These are phyloP conservation scores for Mormyrus hasselquistii DNA, from an alignment of 2,797 vertebrate species.

Conservation along the genomic window DNA sequence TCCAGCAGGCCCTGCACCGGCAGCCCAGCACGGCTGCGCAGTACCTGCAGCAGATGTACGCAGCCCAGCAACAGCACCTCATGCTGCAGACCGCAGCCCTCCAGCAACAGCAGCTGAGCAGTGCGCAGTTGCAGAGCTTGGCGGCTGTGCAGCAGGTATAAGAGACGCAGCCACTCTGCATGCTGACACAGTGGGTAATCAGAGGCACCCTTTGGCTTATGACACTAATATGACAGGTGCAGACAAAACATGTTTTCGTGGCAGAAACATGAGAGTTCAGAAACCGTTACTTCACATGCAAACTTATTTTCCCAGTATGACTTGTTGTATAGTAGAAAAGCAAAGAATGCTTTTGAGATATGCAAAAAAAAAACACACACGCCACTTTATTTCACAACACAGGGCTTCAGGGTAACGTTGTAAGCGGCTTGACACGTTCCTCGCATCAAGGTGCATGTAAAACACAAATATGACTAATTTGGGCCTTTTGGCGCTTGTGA, in stretches of 20 bases:
- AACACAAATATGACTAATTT: not conserved
- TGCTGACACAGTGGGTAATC: not conserved
- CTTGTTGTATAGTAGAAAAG: not conserved
- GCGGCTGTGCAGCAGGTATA: conserved; percentile 83
- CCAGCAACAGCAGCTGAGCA: conserved; percentile 90
- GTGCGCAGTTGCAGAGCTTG: conserved; percentile 87
- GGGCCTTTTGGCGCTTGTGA: not conserved
- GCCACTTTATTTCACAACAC: not conserved
- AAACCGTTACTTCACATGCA: not conserved
- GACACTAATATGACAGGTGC: not conserved
- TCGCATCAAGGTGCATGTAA: not conserved
- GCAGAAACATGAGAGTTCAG: not conserved
- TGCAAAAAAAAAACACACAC: not conserved
- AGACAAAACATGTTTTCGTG: not conserved
- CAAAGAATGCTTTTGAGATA: not conserved
- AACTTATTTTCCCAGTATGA: not conserved
- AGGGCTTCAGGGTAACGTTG: not conserved
- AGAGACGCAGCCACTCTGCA: not conserved
- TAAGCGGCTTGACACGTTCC: not conserved
- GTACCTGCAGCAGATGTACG: conserved; percentile 99
- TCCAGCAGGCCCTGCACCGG: conserved; percentile 88
- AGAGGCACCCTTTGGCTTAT: not conserved
- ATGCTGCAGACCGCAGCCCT: conserved; percentile 89
- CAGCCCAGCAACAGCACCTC: conserved; percentile 94
- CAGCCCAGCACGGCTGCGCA: conserved; percentile 90